Evolutionary conservation across 2,113 vertebrate species (phyloP).

Genomic region (Notiomystis cincta): DNA sequence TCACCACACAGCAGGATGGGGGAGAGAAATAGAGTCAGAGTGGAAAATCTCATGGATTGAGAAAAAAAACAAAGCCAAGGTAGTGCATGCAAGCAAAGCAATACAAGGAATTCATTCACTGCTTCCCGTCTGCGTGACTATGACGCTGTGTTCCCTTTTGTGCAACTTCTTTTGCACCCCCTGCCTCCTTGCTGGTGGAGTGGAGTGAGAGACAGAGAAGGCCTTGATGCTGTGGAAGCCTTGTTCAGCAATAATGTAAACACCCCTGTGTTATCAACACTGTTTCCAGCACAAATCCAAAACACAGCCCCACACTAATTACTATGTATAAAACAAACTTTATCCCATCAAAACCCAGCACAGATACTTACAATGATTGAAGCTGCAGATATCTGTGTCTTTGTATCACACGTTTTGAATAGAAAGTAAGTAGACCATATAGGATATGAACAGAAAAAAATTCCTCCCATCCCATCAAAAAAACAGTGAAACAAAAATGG

Average conservation of each 20-base stretch:
- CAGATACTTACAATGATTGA: not conserved
- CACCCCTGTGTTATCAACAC: not conserved
- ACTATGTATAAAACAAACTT: not conserved
- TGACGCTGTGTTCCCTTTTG: not conserved
- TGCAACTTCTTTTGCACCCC: not conserved
- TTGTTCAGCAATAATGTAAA: not conserved
- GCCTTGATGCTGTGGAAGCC: not conserved
- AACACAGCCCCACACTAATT: not conserved
- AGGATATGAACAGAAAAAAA: not conserved
- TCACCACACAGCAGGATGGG: not conserved
- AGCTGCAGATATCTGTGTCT: not conserved
- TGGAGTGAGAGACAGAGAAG: not conserved
- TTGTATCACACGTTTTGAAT: not conserved
- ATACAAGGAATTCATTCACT: not conserved
- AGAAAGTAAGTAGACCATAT: not conserved
- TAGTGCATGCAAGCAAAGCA: rapidly evolving
- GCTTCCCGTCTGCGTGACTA: not conserved
- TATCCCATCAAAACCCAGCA: not conserved
- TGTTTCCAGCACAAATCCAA: not conserved
- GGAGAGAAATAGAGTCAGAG: not conserved
- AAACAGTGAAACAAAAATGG: not conserved
- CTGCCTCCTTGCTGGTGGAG: not conserved
- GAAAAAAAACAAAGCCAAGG: not conserved
- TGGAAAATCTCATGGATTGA: not conserved
- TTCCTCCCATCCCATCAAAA: not conserved